These are phyloP conservation scores for Aphis craccivora DNA, from an alignment of 1,140 invertebrate genomes.

Conservation along the genomic window DNA sequence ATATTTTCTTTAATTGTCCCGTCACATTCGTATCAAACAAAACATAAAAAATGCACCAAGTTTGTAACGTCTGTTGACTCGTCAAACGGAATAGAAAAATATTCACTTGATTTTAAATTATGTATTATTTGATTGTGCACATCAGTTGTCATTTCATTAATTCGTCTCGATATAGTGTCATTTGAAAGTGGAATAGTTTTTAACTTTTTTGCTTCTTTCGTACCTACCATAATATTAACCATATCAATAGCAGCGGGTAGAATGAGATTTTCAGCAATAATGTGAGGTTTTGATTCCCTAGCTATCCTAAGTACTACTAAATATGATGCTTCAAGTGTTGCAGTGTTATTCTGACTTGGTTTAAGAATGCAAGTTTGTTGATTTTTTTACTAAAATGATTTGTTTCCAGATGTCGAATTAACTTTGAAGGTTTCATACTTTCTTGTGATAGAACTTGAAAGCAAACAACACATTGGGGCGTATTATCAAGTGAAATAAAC, in stretches of 20 bases:
- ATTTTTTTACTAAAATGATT: background rate
- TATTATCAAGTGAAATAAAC: background rate
- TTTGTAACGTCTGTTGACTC: background rate
- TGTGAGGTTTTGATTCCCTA: background rate
- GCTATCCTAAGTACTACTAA: background rate
- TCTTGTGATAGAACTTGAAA: background rate
- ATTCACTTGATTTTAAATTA: background rate
- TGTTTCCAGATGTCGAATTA: background rate
- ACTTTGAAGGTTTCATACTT: background rate
- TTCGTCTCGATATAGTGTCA: background rate
- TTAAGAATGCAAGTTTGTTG: background rate
- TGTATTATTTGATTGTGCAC: background rate
- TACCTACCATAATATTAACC: background rate
- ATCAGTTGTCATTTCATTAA: conserved; percentile 21
- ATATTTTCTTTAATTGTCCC: background rate
- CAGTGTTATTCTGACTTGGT: background rate
- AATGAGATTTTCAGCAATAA: conserved; percentile 13
- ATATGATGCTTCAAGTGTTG: background rate
- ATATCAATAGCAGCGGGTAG: conserved; percentile 30
- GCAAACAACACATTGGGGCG: background rate
- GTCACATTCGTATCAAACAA: background rate
- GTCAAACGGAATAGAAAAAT: conserved; percentile 27
- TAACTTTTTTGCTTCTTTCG: conserved; percentile 9
- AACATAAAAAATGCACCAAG: background rate
- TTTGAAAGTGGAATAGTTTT: conserved; percentile 13